These are phyloP conservation scores for Rhinella marina DNA, from an alignment of 2,797 vertebrate species.

Conservation along the genomic window DNA sequence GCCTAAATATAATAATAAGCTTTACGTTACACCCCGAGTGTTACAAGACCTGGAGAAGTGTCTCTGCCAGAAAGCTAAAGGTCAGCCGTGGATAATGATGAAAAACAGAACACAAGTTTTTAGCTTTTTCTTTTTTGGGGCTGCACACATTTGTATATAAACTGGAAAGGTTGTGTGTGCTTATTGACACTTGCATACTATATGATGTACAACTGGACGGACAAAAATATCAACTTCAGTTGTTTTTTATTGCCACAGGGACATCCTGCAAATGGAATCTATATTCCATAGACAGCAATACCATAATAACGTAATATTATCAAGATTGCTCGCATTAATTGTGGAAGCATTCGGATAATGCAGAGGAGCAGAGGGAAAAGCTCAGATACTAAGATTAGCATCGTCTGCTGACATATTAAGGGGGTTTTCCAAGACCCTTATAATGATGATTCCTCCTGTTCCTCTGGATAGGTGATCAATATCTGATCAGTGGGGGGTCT, in stretches of 20 bases:
- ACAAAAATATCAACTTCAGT: background rate
- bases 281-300: background rate
- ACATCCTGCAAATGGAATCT: background rate
- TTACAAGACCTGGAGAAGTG: background rate
- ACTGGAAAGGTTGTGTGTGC: background rate
- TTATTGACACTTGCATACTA: background rate
- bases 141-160: background rate
- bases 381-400: background rate
- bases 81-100: background rate
- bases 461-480: too few species aligned
- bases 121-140: background rate
- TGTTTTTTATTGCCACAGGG: background rate
- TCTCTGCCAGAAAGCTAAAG: background rate
- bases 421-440: too few species aligned
- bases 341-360: background rate
- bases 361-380: background rate
- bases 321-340: background rate
- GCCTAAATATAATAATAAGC: conserved; percentile 20
- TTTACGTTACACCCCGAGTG: background rate
- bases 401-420: background rate
- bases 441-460: too few species aligned
- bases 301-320: background rate
- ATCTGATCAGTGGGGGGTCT: too few species aligned
- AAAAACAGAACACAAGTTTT: background rate
- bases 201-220: background rate